Conservation (phyloP, 2,113 vertebrate genomes). For the Smithornis capensis region DNA sequence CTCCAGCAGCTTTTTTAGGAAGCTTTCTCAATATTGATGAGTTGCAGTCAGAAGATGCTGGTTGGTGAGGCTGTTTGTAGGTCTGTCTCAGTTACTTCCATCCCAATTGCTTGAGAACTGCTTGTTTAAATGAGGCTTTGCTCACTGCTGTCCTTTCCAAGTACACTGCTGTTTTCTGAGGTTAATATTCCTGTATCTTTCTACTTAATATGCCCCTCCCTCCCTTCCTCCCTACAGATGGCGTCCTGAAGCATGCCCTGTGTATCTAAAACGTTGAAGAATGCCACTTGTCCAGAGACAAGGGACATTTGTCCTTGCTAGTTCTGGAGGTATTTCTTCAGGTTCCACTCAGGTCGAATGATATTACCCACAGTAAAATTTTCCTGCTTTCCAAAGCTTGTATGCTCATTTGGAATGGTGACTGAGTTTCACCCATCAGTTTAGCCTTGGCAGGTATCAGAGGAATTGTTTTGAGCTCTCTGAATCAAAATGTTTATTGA, state of each 20-base stretch:
- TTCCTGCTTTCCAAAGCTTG: background rate
- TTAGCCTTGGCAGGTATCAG: background rate
- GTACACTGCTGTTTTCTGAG: background rate
- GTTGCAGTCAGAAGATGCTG: background rate
- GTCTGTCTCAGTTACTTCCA: background rate
- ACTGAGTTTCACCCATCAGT: background rate
- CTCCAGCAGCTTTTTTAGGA: conserved; percentile 3
- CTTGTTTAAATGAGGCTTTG: background rate
- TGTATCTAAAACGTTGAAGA: background rate
- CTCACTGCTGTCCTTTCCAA: background rate
- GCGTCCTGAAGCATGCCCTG: background rate
- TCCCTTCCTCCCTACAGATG: background rate
- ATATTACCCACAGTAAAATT: background rate
- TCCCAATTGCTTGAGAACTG: background rate
- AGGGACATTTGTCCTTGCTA: background rate
- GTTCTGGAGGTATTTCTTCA: background rate
- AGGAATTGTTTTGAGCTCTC: background rate
- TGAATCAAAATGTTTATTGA: background rate
- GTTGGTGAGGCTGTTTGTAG: background rate
- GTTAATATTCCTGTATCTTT: background rate
- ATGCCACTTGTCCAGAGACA: background rate
- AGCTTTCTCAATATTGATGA: background rate
- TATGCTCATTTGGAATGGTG: background rate
- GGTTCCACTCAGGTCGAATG: background rate
- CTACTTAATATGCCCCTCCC: background rate